Evolutionary conservation across 2,113 vertebrate genomes (phyloP).

Genomic region (Oncorhynchus nerka): DNA sequence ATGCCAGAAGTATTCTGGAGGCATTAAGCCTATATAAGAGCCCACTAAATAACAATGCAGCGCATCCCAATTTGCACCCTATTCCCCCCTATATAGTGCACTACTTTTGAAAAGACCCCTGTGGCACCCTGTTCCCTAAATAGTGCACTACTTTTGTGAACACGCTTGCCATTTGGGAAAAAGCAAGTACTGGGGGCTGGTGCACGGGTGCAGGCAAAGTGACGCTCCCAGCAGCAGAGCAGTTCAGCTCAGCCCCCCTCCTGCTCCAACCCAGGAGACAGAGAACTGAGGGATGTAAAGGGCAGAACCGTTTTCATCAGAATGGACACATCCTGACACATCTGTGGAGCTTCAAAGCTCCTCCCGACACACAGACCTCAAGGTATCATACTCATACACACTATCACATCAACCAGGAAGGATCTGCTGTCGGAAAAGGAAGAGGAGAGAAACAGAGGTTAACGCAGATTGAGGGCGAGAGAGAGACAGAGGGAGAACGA

Average conservation of each 20-base stretch:
- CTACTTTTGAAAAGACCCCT: too few species aligned
- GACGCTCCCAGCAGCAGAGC: not conserved
- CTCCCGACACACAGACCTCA: constrained; percentile 5
- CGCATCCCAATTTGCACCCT: too few species aligned
- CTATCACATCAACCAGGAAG: constrained; percentile 33
- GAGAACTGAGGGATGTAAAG: constrained; percentile 51
- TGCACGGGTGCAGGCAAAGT: too few species aligned
- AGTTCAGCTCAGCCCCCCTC: constrained; percentile 5
- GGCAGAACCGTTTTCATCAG: constrained; percentile 57
- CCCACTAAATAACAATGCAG: too few species aligned
- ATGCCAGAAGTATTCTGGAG: not conserved
- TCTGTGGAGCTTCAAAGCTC: constrained; percentile 56
- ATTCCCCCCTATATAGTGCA: too few species aligned
- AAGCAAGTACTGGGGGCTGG: too few species aligned
- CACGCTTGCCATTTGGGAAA: too few species aligned
- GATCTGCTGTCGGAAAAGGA: constrained; percentile 28
- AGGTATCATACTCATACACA: constrained; percentile 32
- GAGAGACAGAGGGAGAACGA: too few species aligned
- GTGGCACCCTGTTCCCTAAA: too few species aligned
- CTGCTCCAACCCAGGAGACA: constrained; percentile 37
- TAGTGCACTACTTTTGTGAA: too few species aligned
- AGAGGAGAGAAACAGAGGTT: constrained; percentile 19
- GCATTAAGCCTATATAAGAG: too few species aligned
- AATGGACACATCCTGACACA: constrained; percentile 50
- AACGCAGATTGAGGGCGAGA: not conserved